Evolutionary conservation across 2,888 invertebrate genomes (phyloP).

Genomic region (Serripes groenlandicus): DNA sequence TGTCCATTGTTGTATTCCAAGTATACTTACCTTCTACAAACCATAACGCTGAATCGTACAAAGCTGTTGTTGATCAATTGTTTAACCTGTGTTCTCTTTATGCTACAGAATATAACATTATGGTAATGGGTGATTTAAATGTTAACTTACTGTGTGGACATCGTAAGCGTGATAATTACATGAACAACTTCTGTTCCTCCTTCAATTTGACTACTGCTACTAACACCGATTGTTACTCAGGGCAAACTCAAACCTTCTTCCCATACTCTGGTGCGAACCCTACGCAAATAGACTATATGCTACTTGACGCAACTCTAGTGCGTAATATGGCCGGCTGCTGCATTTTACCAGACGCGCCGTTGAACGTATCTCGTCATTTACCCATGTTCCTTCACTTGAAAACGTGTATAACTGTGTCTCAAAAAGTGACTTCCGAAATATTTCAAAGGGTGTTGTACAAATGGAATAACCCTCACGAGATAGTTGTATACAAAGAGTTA

Average conservation of each 20-base stretch:
- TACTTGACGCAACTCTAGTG: background rate
- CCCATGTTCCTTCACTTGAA: background rate
- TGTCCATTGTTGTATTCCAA: background rate
- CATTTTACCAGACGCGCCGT: background rate
- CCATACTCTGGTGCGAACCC: background rate
- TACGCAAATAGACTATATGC: background rate
- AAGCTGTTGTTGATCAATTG: background rate
- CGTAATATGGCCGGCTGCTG: background rate
- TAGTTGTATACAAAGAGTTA: background rate
- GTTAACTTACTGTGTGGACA: background rate
- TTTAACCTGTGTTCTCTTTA: background rate
- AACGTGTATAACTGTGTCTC: too few relatives aligned
- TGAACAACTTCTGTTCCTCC: background rate
- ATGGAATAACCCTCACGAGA: background rate
- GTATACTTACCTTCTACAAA: background rate
- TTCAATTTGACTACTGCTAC: background rate
- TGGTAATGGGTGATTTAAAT: background rate
- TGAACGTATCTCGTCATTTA: constrained; percentile 6
- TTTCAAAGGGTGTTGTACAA: background rate
- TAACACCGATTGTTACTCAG: background rate
- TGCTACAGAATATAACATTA: background rate
- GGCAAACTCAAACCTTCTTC: background rate
- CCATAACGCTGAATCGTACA: background rate
- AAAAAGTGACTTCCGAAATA: too few relatives aligned
- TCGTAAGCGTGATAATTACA: background rate